A percentile compares a stretch with the other conserved stretches of the same genome.
phyloP scores from a whole-genome alignment of 1,140 invertebrate genomes.

The Plutomurus gul region DNA sequence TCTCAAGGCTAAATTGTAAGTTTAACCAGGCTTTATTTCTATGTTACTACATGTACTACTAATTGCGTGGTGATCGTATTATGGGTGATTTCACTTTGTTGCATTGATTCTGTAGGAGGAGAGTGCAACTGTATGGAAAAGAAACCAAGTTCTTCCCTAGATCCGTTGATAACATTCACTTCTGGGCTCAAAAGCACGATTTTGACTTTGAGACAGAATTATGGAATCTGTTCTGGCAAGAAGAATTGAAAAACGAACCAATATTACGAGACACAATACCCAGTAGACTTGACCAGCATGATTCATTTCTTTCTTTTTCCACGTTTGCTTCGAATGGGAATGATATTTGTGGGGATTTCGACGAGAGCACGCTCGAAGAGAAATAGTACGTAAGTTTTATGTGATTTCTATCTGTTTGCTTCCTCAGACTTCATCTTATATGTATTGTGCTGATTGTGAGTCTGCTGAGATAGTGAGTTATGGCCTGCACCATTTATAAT shows the following conservation, averaged over 20 bases:
- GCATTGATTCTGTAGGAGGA: not conserved
- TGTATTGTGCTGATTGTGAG: too few species aligned
- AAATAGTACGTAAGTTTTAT: too few species aligned
- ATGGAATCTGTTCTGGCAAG: not conserved
- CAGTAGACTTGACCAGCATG: not conserved
- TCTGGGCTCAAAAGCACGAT: not conserved
- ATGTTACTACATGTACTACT: not conserved
- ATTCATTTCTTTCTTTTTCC: conserved; percentile 5
- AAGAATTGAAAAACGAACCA: conserved; percentile 6
- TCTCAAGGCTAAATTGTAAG: conserved; percentile 21
- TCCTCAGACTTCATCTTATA: too few species aligned
- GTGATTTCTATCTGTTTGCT: too few species aligned
- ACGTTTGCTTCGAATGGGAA: not conserved
- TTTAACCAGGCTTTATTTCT: not conserved
- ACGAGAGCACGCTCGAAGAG: too few species aligned
- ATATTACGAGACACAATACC: not conserved
- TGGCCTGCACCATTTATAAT: too few species aligned
- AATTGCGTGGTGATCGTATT: not conserved
- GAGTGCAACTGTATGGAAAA: not conserved
- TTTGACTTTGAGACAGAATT: not conserved
- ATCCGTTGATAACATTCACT: not conserved
- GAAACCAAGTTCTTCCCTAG: not conserved
- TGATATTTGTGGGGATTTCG: too few species aligned
- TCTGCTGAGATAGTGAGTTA: too few species aligned
- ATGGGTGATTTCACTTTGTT: not conserved